Conservation (phyloP, 2,797 vertebrate genomes). For the Rhinoraja longicauda region DNA sequence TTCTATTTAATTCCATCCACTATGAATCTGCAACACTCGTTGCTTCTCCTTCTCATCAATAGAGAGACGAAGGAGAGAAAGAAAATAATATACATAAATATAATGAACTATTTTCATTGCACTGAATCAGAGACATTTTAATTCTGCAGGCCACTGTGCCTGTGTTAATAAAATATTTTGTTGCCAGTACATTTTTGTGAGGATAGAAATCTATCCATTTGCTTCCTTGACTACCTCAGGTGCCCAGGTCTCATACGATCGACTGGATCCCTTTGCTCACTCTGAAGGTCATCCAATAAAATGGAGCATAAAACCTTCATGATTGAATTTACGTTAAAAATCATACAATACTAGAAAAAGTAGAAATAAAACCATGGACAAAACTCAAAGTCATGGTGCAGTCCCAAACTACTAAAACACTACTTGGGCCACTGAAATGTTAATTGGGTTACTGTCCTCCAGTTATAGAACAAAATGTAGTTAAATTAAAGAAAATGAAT, state of each 20-base stretch:
- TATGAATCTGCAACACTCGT: neutral
- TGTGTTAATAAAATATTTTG: neutral
- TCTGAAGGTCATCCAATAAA: neutral
- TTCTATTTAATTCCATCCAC: neutral
- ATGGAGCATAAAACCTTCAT: neutral
- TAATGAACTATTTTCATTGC: neutral
- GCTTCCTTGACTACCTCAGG: neutral
- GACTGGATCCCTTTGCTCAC: neutral
- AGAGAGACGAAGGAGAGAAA: neutral
- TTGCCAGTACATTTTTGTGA: neutral
- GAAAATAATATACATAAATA: neutral
- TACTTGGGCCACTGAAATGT: neutral
- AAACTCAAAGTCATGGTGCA: neutral
- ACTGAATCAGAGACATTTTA: neutral
- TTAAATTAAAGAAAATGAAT: neutral
- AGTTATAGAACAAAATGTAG: neutral
- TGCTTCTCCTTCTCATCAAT: neutral
- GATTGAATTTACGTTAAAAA: neutral
- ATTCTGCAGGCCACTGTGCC: neutral
- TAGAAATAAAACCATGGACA: conserved; percentile 11
- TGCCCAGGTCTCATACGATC: neutral
- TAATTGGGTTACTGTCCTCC: neutral
- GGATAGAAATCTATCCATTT: neutral
- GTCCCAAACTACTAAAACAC: neutral
- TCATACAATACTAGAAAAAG: neutral